phyloP scores from a whole-genome alignment of 2,888 invertebrate genomes.

The Tinea trinotella region DNA sequence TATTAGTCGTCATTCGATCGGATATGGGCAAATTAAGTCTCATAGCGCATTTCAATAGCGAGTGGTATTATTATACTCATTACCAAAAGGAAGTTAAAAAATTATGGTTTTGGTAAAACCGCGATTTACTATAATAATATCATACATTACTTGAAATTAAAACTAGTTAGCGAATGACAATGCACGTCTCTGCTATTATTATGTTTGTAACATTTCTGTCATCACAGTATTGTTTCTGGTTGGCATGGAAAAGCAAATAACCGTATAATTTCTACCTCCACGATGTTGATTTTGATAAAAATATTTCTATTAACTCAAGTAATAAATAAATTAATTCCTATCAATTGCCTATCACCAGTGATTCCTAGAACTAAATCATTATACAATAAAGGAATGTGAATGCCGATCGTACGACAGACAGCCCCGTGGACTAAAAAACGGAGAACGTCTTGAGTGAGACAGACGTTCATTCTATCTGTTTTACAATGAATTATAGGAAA shows the following conservation, averaged over 20 bases:
- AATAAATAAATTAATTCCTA: neutral
- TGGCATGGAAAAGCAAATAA: no score
- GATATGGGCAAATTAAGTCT: slow-evolving; percentile 6
- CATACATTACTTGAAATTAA: neutral
- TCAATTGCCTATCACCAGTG: neutral
- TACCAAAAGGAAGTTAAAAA: neutral
- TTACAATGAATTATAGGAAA: no score
- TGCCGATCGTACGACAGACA: neutral
- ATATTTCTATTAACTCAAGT: neutral
- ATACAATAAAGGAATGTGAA: neutral
- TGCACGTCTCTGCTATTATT: neutral
- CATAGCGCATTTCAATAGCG: neutral
- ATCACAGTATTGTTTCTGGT: no score
- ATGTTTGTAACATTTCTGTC: no score
- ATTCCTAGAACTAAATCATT: neutral
- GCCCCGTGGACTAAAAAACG: neutral
- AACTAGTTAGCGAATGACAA: neutral
- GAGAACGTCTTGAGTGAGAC: neutral
- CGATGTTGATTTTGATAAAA: no score
- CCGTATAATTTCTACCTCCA: no score
- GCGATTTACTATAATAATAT: neutral
- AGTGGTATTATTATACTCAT: neutral
- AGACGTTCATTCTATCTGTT: neutral
- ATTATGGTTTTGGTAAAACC: neutral
- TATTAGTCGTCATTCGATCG: slow-evolving; percentile 17